Conservation (phyloP, 2,888 invertebrate species). For the Pachymerium ferrugineum region DNA sequence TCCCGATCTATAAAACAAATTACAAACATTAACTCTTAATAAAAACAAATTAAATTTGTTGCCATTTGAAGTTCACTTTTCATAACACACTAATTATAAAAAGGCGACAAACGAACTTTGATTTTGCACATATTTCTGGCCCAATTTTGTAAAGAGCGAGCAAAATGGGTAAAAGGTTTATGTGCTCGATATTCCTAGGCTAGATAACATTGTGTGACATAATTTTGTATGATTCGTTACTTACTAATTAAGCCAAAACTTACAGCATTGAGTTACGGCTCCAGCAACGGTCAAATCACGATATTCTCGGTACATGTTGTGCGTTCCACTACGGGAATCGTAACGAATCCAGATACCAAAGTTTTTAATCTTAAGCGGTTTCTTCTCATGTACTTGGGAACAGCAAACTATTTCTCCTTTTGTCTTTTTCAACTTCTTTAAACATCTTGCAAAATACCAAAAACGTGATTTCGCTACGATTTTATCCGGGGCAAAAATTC, state of each 20-base stretch:
- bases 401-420: conserved; percentile 97
- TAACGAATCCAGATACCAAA: conserved; percentile 99
- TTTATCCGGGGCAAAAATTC: conserved; percentile 95
- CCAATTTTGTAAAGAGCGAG: no score
- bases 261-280: conserved; percentile 94
- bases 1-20: conserved; percentile 62
- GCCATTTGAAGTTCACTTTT: not conserved
- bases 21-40: not conserved
- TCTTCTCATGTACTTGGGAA: conserved; percentile 71
- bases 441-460: conserved; percentile 96
- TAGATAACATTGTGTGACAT: no score
- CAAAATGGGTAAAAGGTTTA: no score
- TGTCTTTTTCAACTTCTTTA: conserved; percentile 98
- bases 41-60: no score
- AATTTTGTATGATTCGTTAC: no score
- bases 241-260: no score
- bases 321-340: conserved; percentile 95
- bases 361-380: conserved; percentile 94
- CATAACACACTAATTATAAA: no score
- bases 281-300: conserved; percentile 91
- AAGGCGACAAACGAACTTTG: no score
- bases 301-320: conserved; percentile 99
- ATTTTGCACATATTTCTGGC: no score
- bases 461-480: conserved; percentile 98
- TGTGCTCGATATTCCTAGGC: no score